Percentiles rank a stretch among this genome's conserved stretches.
These are phyloP conservation scores for Danio jaintianensis DNA, from an alignment of 2,797 vertebrate species.

Conservation along the genomic window DNA sequence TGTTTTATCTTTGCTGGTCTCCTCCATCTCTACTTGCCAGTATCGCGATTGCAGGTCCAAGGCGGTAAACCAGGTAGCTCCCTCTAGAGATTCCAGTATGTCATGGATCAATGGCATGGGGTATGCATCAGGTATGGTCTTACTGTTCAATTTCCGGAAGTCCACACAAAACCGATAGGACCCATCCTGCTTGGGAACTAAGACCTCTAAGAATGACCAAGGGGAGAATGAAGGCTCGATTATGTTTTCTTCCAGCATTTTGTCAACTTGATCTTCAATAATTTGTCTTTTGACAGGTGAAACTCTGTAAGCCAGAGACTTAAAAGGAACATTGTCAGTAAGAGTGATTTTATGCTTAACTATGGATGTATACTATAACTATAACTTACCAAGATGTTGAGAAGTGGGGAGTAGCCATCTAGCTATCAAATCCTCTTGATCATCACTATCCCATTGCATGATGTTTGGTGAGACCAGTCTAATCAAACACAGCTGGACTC, in stretches of 20 bases:
- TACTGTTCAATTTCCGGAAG: neutral
- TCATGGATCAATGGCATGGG: slow-evolving; percentile 13
- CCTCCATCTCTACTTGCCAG: slow-evolving; percentile 21
- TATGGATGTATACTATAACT: too few species aligned
- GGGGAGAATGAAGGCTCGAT: slow-evolving; percentile 11
- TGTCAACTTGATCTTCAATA: neutral
- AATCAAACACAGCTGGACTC: too few species aligned
- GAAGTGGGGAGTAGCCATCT: neutral
- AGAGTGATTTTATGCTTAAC: neutral
- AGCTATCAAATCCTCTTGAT: too few species aligned
- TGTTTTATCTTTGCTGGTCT: neutral
- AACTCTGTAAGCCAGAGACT: neutral
- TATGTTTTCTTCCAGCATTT: slow-evolving; percentile 5
- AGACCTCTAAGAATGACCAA: neutral
- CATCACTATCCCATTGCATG: too few species aligned
- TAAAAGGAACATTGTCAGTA: neutral
- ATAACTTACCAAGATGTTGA: neutral
- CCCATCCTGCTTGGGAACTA: neutral
- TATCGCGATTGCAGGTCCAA: slow-evolving; percentile 16
- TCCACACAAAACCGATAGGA: slow-evolving; percentile 2
- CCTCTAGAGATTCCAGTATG: neutral
- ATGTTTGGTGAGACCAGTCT: too few species aligned
- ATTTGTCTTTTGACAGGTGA: neutral
- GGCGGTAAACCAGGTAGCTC: neutral
- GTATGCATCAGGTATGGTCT: neutral